These are phyloP conservation scores for Nezara viridula DNA, from an alignment of 2,888 invertebrate genomes.

Conservation along the genomic window DNA sequence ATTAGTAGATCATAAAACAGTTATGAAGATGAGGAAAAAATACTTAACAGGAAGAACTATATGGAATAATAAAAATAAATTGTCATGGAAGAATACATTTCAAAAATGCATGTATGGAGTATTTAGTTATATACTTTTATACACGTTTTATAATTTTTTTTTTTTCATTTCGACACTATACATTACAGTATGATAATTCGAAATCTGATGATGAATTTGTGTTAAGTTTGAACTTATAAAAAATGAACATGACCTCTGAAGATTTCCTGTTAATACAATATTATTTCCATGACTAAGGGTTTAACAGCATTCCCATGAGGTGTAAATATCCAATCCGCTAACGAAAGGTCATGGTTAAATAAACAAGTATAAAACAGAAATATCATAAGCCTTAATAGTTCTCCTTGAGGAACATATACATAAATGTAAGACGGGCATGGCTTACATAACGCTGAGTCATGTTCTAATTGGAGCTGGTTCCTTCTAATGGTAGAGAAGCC, in stretches of 20 bases:
- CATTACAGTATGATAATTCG: too few relatives aligned
- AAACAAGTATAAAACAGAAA: background rate
- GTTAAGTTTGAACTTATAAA: background rate
- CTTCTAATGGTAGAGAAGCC: background rate
- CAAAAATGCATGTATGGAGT: too few relatives aligned
- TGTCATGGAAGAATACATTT: too few relatives aligned
- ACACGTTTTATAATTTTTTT: too few relatives aligned
- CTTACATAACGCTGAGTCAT: slow-evolving; percentile 7
- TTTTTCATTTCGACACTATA: background rate
- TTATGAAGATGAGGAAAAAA: too few relatives aligned
- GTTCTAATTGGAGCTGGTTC: background rate
- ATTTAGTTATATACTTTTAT: too few relatives aligned
- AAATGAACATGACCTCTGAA: background rate
- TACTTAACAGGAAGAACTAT: too few relatives aligned
- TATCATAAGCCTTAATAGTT: background rate
- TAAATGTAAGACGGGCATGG: background rate
- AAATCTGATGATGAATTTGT: too few relatives aligned
- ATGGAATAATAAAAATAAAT: too few relatives aligned
- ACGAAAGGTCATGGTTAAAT: slow-evolving; percentile 22
- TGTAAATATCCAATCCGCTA: background rate
- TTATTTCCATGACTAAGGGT: background rate
- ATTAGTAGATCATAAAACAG: too few relatives aligned
- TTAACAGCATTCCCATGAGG: slow-evolving; percentile 11
- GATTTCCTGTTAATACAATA: background rate
- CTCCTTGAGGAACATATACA: background rate